Conservation (phyloP, 2,888 invertebrate species). For the Argyra leucocephala region DNA sequence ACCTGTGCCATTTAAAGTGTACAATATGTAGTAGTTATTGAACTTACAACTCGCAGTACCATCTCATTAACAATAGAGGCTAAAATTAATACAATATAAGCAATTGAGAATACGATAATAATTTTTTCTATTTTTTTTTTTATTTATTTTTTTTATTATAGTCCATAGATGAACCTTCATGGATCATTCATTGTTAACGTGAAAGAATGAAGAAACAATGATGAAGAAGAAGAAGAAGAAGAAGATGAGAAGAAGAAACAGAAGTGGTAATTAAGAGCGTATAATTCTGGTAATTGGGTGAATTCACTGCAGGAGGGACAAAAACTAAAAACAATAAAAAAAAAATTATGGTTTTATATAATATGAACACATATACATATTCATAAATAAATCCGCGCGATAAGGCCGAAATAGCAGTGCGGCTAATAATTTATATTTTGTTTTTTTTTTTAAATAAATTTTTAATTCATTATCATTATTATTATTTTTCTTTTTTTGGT, state of each 20-base stretch:
- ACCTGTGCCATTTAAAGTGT: too few relatives aligned
- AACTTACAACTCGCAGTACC: too few relatives aligned
- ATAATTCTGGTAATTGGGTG: constrained; percentile 1
- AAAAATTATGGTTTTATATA: too few relatives aligned
- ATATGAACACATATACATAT: neutral
- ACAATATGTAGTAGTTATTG: too few relatives aligned
- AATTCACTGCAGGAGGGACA: constrained; percentile 6
- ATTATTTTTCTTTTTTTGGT: neutral
- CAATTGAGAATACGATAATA: too few relatives aligned
- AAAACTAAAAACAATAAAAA: neutral
- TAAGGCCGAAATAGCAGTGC: too few relatives aligned
- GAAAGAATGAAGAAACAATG: neutral
- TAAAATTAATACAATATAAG: too few relatives aligned
- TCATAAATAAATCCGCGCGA: neutral
- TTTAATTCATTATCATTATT: neutral
- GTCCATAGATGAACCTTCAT: neutral
- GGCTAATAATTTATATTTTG: neutral
- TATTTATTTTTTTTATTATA: too few relatives aligned
- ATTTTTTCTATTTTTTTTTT: too few relatives aligned
- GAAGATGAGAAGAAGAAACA: neutral
- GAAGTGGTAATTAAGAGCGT: constrained; percentile 8
- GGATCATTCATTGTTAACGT: neutral
- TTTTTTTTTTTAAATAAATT: neutral
- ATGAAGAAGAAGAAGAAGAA: neutral
- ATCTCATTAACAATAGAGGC: too few relatives aligned